Percentiles rank a stretch among this genome's conserved stretches.
Conservation (phyloP, 2,888 invertebrate species). For the Spilosoma lubricipeda region DNA sequence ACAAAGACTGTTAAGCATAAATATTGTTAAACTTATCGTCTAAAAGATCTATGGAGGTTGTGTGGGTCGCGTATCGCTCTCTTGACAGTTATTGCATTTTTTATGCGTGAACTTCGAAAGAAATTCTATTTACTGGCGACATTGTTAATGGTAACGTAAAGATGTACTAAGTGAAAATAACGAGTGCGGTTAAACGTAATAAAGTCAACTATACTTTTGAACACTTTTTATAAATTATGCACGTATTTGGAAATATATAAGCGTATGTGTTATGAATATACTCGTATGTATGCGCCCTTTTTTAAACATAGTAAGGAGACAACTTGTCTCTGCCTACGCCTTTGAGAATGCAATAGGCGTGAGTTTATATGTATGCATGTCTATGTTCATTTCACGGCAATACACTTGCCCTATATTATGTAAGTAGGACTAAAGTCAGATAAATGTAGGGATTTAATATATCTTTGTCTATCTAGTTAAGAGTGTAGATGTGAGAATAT, state of each 20-base stretch:
- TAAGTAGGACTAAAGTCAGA: too few species aligned
- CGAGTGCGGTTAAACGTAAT: background rate
- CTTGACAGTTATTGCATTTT: conserved; percentile 77
- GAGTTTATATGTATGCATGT: too few species aligned
- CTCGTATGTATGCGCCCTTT: too few species aligned
- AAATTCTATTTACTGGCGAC: conserved; percentile 73
- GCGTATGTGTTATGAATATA: background rate
- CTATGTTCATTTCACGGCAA: too few species aligned
- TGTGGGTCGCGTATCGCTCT: conserved; percentile 66
- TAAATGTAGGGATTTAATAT: too few species aligned
- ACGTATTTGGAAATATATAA: background rate
- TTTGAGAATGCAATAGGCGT: too few species aligned
- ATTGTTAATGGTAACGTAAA: conserved; percentile 67
- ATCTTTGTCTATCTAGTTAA: too few species aligned
- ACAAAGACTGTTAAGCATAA: conserved; percentile 70
- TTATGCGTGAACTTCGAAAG: conserved; percentile 70
- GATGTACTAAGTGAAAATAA: conserved; percentile 54
- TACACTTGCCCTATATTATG: too few species aligned
- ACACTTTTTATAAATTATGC: background rate
- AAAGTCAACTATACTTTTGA: background rate
- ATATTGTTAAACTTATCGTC: conserved; percentile 72
- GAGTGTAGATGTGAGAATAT: too few species aligned
- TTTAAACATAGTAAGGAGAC: too few species aligned
- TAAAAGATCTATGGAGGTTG: conserved; percentile 66
- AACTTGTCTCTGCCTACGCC: too few species aligned